Evolutionary conservation across 2,113 vertebrate species (phyloP), one percentile per base, ranked within the genome.

Genomic region (Grallaria varia): DNA sequence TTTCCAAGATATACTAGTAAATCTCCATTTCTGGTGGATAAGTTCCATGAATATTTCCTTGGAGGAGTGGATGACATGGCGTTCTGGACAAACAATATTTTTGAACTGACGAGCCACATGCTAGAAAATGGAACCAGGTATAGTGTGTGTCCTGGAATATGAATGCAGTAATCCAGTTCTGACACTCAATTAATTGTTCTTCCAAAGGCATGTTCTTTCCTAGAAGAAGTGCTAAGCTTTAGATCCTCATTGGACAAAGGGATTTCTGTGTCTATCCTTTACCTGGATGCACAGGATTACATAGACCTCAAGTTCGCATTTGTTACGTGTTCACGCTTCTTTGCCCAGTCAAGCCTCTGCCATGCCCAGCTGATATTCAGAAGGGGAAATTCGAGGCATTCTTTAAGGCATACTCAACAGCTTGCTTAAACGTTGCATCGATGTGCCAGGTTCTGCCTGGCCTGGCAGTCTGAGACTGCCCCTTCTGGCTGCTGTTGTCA

Each of bases 11-110:
- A 95, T 58, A 97, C 98, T 63, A 80, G 59, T 14, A 98, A 98
- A 90, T 98, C 98, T 25, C 96, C 98, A 1, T 98, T 98, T 94
- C 79, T 98, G 93, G 98, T 98, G 91, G 98, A 98, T 44, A 98
- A 97, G 42, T 98, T 98, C 95, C 95, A 98, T 7, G 98, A 98
- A 16, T 98, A 98, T 94, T 98, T 98, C 91, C 97, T 98, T 1
- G 98, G 98, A 79, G 98, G 98, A 44, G 92, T 98, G 73, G 98
- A 98, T 91, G 98, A 98, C 68, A 98, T 98, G 98, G 97, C 97
- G 0, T 98, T 96, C 87, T 98, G 98, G 98, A 96, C 97, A 39
- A 98, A 97, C 56, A 98, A 97, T 20, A 98, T 98, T 86, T 98
- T 98, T 93, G 96, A 92, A 24, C 60, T 97, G 47, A 98, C 77